These are phyloP conservation scores for Frankliniella intonsa DNA, from an alignment of 2,888 invertebrate genomes.

Conservation along the genomic window DNA sequence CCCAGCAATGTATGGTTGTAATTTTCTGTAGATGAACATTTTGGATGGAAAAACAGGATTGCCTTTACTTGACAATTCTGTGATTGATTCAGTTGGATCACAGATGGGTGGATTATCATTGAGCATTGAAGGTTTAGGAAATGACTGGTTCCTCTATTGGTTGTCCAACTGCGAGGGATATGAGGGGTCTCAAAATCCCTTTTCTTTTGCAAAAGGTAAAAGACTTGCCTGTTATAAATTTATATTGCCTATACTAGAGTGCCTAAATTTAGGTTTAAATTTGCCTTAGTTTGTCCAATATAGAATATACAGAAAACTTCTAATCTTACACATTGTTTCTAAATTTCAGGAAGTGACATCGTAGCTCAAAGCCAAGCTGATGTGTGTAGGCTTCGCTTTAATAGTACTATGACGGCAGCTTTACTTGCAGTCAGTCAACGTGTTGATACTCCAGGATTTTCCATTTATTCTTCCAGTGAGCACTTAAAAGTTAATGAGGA, in stretches of 20 bases:
- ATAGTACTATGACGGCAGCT: slow-evolving; percentile 61
- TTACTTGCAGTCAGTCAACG: slow-evolving; percentile 63
- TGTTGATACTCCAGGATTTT: slow-evolving; percentile 63
- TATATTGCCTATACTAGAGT: slow-evolving; percentile 15
- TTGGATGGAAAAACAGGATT: slow-evolving; percentile 38
- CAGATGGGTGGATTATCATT: slow-evolving; percentile 58
- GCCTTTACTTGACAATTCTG: slow-evolving; percentile 53
- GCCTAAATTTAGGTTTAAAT: neutral
- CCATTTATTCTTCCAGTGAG: slow-evolving; percentile 66
- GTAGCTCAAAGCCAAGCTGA: slow-evolving; percentile 49
- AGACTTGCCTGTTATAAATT: too few species aligned
- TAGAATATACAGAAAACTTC: too few species aligned
- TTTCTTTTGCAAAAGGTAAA: slow-evolving; percentile 34
- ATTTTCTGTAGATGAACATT: slow-evolving; percentile 39
- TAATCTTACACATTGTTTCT: neutral
- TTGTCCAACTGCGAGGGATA: slow-evolving; percentile 60
- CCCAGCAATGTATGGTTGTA: neutral
- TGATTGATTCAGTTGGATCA: slow-evolving; percentile 57
- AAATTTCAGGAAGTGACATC: slow-evolving; percentile 35
- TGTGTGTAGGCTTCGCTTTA: slow-evolving; percentile 64
- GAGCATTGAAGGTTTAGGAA: slow-evolving; percentile 58
- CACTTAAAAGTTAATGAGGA: too few species aligned
- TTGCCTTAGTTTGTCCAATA: neutral
- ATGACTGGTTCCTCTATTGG: slow-evolving; percentile 76
- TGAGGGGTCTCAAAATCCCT: slow-evolving; percentile 46